Percentiles rank a stretch among this genome's conserved stretches.
Conservation (phyloP, 2,113 vertebrate species). For the Cathartes aura region DNA sequence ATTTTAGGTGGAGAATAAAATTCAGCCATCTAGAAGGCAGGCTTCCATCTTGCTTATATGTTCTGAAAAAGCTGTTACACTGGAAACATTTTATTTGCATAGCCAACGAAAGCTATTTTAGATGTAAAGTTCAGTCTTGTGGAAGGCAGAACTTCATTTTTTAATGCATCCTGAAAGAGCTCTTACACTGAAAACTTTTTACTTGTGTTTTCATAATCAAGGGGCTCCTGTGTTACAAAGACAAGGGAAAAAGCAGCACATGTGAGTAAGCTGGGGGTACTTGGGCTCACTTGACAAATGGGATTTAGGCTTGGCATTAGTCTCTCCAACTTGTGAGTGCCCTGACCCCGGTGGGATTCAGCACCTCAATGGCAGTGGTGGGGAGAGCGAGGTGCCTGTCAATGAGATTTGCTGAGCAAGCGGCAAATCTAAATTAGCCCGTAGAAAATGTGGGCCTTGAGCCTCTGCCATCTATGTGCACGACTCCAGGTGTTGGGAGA, state of each 20-base stretch:
- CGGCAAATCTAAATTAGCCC: background rate
- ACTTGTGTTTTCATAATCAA: background rate
- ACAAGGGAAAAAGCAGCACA: background rate
- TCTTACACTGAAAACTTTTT: background rate
- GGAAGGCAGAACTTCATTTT: background rate
- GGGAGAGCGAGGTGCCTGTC: background rate
- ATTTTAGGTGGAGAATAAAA: slow-evolving; percentile 26
- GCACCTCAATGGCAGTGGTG: accelerated
- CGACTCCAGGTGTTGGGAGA: accelerated
- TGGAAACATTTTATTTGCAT: background rate
- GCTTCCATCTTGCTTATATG: background rate
- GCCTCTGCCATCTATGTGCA: background rate
- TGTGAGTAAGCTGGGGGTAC: background rate
- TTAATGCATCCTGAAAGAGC: background rate
- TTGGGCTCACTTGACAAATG: background rate
- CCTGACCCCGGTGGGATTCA: accelerated
- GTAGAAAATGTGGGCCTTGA: background rate
- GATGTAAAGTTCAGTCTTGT: background rate
- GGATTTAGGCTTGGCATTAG: background rate
- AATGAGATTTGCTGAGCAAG: background rate
- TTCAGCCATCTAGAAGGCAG: slow-evolving; percentile 2
- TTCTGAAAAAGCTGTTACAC: background rate
- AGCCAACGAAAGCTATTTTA: background rate
- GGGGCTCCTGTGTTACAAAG: background rate
- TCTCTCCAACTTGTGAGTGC: background rate